phyloP scores from a whole-genome alignment of 2,888 invertebrate species.

The Drosophila tanythrix region DNA sequence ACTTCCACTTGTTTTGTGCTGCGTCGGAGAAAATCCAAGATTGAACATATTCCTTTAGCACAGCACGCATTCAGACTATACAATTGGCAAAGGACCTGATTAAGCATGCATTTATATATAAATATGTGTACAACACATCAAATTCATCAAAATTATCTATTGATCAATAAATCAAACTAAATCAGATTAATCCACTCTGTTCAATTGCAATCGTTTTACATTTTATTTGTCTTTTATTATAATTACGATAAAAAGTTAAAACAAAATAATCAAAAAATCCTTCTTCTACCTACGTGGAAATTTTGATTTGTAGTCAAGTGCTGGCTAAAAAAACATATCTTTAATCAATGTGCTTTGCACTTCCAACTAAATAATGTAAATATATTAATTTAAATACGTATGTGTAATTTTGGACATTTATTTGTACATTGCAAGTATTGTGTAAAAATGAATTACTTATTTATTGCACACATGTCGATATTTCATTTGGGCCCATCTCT shows the following conservation, averaged over 20 bases:
- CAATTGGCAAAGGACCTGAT: background rate
- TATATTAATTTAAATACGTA: background rate
- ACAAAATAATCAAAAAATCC: background rate
- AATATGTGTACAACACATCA: background rate
- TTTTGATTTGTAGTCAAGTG: background rate
- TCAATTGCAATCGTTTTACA: background rate
- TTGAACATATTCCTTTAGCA: constrained; percentile 4
- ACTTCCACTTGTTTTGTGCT: constrained; percentile 31
- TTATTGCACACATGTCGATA: constrained; percentile 36
- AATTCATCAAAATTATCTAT: background rate
- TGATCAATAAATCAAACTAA: background rate
- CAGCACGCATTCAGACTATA: background rate
- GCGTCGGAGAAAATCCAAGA: constrained; percentile 20
- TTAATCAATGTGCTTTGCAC: background rate
- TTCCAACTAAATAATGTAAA: background rate
- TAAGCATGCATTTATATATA: background rate
- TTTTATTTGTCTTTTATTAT: background rate
- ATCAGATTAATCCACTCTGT: background rate
- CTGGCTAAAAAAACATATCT: background rate
- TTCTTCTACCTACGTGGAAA: background rate
- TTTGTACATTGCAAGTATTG: constrained; percentile 1
- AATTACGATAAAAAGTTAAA: too few relatives aligned
- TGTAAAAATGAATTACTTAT: constrained; percentile 27
- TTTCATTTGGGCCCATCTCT: constrained; percentile 10
- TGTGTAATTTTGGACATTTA: constrained; percentile 26